Base-by-base conservation (phyloP, 2,797 vertebrate species). In the Poecilia gillii region DNA sequence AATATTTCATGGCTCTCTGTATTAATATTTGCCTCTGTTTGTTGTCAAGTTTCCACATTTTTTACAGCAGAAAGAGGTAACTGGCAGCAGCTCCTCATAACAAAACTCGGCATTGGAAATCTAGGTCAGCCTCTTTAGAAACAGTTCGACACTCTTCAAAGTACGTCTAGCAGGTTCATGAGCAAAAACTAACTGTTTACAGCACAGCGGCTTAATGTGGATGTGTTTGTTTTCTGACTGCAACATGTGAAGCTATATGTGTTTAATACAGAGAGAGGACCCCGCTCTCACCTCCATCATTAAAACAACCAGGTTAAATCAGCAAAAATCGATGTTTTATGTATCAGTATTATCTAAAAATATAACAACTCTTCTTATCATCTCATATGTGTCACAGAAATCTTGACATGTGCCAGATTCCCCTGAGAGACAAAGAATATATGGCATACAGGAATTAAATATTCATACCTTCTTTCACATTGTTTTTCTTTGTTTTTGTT, bases 21-120 rank as follows among this genome's bases (percentile, higher is more conserved):
- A 87, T 93, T 94, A 92, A 93, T 93, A 93, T 95, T 94, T 93
- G 87, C 92, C 79, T 91, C 76, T 1, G 88, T 88, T 94, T 93
- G 88, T 94, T 53, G 81, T 87, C 84, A 88, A 85, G 88, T 91
- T 89, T 89, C 87, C 85, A 68, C 92, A 86, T 89, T 91, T 76
- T 76, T 90, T 91, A 92, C 86, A 83, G 86, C 81, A 79, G 83
- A 90, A 77, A 87, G 88, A 82, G 87, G 68, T 45, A 45, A 72
- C 68, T 46, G 68, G 84, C 73, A 73, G 83, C 68, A 82, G 75
- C 72, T 85, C 86, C 89, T 84, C 81, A 87, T 86, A 89, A 93
- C 87, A 92, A 92, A 93, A 89, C 79, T 93, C 83, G 83, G 88
- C 85, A 87, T 82, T 82, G 84, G 76, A 83, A 92, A 94, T 94